Conservation (phyloP, 2,888 invertebrate genomes). For the Dolichomitus sp. region DNA sequence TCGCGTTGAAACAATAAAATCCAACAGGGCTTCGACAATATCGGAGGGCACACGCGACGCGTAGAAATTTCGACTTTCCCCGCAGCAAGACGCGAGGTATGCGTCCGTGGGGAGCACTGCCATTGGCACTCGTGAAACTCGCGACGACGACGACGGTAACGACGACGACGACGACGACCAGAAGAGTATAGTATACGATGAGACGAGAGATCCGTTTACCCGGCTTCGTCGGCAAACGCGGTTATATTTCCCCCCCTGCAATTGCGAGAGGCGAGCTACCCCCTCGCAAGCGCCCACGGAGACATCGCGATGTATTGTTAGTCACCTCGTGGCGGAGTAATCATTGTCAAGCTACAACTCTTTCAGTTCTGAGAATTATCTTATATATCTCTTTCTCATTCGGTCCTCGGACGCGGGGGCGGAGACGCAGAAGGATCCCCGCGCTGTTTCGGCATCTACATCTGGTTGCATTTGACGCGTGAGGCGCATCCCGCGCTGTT, state of each 20-base stretch:
- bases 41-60: not conserved
- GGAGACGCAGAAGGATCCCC: constrained; percentile 22
- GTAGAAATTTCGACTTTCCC: not conserved
- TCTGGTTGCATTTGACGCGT: constrained; percentile 45
- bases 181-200: constrained; percentile 29
- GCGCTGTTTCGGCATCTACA: constrained; percentile 50
- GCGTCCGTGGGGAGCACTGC: not conserved
- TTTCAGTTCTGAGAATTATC: constrained; percentile 16
- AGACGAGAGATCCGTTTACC: constrained; percentile 45
- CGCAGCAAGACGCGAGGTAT: not conserved
- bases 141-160: constrained; percentile 9
- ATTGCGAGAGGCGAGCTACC: constrained; percentile 1
- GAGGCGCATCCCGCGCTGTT: constrained; percentile 7
- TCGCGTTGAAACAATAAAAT: constrained; percentile 19
- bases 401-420: constrained; percentile 51
- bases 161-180: constrained; percentile 9
- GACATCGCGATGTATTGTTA: constrained; percentile 49
- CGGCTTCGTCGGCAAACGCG: constrained; percentile 45
- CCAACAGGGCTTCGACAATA: not conserved
- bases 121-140: constrained; percentile 41
- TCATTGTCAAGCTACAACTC: constrained; percentile 55
- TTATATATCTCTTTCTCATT: constrained; percentile 20
- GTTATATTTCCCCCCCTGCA: constrained; percentile 23
- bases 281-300: constrained; percentile 2
- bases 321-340: constrained; percentile 60